phyloP scores from a whole-genome alignment of 2,888 invertebrate genomes.

The Mimas tiliae region DNA sequence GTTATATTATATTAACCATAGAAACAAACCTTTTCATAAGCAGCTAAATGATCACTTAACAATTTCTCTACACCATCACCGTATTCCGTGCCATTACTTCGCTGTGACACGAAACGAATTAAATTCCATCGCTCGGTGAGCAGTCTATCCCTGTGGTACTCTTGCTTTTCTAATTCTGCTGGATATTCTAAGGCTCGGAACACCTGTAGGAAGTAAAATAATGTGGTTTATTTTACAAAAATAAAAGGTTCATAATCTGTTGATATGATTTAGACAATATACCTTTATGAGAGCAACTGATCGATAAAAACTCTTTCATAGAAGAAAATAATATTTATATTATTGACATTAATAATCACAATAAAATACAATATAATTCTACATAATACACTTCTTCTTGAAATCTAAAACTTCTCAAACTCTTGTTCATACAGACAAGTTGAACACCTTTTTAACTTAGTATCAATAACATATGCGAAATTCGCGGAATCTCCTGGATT shows the following conservation, averaged over 20 bases:
- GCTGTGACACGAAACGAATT: constrained; percentile 86
- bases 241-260: not conserved
- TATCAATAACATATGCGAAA: constrained; percentile 86
- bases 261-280: not conserved
- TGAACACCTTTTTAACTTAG: constrained; percentile 71
- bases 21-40: constrained; percentile 70
- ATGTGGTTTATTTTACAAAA: not conserved
- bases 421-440: constrained; percentile 84
- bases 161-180: constrained; percentile 88
- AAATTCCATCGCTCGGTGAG: constrained; percentile 84
- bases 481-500: constrained; percentile 86
- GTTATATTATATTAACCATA: not conserved
- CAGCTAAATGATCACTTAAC: constrained; percentile 69
- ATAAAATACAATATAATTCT: constrained; percentile 27
- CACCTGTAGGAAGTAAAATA: constrained; percentile 80
- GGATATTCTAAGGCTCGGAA: constrained; percentile 92
- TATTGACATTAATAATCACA: not conserved
- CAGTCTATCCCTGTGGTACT: constrained; percentile 85
- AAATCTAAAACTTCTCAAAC: constrained; percentile 86
- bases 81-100: constrained; percentile 79
- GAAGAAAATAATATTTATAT: not conserved
- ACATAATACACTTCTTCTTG: constrained; percentile 5
- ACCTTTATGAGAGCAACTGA: not conserved
- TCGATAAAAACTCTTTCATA: not conserved
- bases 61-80: constrained; percentile 82